Evolutionary conservation across 2,888 invertebrate genomes (phyloP).

Genomic region (Limenitis camilla): DNA sequence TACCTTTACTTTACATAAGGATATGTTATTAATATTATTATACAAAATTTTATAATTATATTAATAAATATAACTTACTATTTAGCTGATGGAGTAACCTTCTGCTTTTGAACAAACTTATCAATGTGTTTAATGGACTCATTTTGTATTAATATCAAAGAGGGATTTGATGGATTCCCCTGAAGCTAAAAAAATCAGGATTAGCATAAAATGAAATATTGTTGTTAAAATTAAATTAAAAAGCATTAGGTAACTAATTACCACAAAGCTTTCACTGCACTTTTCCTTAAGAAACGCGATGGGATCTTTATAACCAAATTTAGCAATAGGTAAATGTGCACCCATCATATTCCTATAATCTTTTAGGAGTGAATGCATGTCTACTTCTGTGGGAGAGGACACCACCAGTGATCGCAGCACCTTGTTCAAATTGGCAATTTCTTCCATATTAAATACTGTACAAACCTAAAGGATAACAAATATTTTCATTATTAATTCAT

Average conservation of each 20-base stretch:
- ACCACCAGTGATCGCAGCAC: slow-evolving; percentile 56
- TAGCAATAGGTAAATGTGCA: slow-evolving; percentile 37
- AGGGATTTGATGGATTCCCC: slow-evolving; percentile 43
- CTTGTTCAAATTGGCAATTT: slow-evolving; percentile 45
- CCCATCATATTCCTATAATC: slow-evolving; percentile 58
- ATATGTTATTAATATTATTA: background rate
- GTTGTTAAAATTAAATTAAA: background rate
- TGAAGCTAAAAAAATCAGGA: slow-evolving; percentile 38
- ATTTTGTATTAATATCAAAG: slow-evolving; percentile 53
- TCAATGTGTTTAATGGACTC: slow-evolving; percentile 59
- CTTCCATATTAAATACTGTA: slow-evolving; percentile 38
- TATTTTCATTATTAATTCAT: too few relatives aligned
- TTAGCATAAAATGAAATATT: background rate
- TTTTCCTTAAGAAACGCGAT: slow-evolving; percentile 48
- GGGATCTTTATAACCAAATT: slow-evolving; percentile 48
- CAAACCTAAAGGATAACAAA: background rate
- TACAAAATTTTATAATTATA: background rate
- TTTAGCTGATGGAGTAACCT: slow-evolving; percentile 36
- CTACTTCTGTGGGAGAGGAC: slow-evolving; percentile 52
- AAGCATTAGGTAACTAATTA: slow-evolving; percentile 30
- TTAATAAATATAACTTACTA: slow-evolving; percentile 37
- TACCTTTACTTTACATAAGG: slow-evolving; percentile 46
- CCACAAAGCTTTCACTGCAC: slow-evolving; percentile 55
- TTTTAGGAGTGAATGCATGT: slow-evolving; percentile 42
- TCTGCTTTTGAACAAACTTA: slow-evolving; percentile 57